A percentile compares a stretch with the other conserved stretches of the same genome.
These are phyloP conservation scores for Strigops habroptila DNA, from an alignment of 2,113 vertebrate species.

Conservation along the genomic window DNA sequence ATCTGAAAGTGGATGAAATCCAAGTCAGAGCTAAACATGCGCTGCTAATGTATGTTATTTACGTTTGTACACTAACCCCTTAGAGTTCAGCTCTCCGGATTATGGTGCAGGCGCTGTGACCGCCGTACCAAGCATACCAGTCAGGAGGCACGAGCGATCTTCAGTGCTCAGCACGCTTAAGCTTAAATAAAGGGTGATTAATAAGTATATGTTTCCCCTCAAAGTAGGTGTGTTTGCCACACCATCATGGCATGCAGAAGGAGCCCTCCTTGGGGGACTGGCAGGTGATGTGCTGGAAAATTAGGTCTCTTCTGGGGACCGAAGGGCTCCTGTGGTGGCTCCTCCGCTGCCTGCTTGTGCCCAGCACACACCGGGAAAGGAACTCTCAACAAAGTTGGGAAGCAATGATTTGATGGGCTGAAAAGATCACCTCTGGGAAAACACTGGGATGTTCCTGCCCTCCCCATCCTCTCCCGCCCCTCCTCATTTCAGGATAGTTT, in stretches of 20 bases:
- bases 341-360: background rate
- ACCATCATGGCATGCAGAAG: fast-evolving
- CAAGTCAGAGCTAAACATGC: constrained; percentile 9
- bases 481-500: background rate
- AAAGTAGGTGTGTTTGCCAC: background rate
- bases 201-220: background rate
- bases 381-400: background rate
- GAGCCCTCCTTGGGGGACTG: background rate
- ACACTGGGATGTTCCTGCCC: background rate
- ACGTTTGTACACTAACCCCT: background rate
- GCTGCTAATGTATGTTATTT: constrained; percentile 44
- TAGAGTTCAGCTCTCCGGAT: background rate
- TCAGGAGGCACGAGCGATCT: background rate
- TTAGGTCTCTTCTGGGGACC: background rate
- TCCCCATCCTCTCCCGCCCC: background rate
- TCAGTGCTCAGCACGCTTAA: background rate
- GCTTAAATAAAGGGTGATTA: constrained; percentile 34
- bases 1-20: constrained; percentile 66
- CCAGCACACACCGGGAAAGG: fast-evolving
- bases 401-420: background rate
- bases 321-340: background rate
- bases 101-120: background rate
- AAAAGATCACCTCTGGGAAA: background rate
- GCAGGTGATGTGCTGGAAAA: background rate
- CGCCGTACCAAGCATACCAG: background rate